Base-by-base conservation (phyloP, 2,888 invertebrate genomes). In the Eristalinus sepulchralis region DNA sequence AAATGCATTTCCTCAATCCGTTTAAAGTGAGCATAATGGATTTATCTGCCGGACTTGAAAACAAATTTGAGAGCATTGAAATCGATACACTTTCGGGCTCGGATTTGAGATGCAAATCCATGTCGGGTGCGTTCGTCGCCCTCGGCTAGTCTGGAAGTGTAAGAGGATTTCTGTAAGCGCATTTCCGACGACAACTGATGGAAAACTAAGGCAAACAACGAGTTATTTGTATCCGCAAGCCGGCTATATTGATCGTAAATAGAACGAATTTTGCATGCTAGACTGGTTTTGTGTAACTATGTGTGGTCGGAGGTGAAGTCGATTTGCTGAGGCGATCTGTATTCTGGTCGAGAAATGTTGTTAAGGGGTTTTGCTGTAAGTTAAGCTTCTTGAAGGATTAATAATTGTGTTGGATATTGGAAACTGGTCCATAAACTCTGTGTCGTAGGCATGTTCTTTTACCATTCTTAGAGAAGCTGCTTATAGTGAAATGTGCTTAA, bases 101-200 rank as follows among this genome's bases (percentile, higher is more conserved):
- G 85, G 70, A 75, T 86, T 86, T 75, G 39, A 34, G 67, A 79
- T 83, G 79, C 70, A 79, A 79, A 78, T 82, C 82, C 78, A 64
- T 82, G 55, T 39, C 73, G 34, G 66, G 55, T 75, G 60, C 20
- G 66, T 73, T 84, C 75, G 63, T 24, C 13, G 68, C 22, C 11
- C 9, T 22, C 57, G n/a, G 20, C 53, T 1, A 3, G 53, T 64
- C 33, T 57, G 57, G 22, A 13, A 27, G 57, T 24, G 68, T 83
- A 86, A 86, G 86, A 86, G 86, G 83, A 86, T 86, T 86, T 68
- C 39, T 62, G 66, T 86, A 86, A 86, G 82, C 86, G 82, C 79
- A 86, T 86, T 85, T 63, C 39, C 24, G 60, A 47, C 17, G 27
- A 10, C 57, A 70, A 72, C 66, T 75, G 66, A 57, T 31, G 57